A percentile compares a stretch with the other conserved stretches of the same genome.
These are phyloP conservation scores for Loxodonta africana DNA, from an alignment of 2,113 vertebrate genomes.

Conservation along the genomic window DNA sequence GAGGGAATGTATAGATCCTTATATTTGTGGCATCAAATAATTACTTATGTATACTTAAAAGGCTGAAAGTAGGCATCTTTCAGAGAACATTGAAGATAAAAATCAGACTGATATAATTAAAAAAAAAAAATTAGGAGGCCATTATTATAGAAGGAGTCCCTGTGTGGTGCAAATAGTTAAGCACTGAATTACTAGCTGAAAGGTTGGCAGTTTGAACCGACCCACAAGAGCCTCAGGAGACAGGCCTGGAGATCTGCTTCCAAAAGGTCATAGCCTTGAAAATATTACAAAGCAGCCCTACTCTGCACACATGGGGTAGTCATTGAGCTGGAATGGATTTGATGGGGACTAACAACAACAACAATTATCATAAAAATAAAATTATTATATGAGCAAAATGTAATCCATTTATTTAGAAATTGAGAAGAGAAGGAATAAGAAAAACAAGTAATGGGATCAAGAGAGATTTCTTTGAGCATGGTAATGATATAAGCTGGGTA, in stretches of 20 bases:
- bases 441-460: neutral
- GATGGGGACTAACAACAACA: too few relatives aligned
- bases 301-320: too few relatives aligned
- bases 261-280: too few relatives aligned
- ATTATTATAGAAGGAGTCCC: neutral
- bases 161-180: too few relatives aligned
- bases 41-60: neutral
- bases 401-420: conserved; percentile 1
- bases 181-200: too few relatives aligned
- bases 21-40: neutral
- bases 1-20: neutral
- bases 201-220: too few relatives aligned
- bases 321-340: too few relatives aligned
- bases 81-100: neutral
- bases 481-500: neutral
- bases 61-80: neutral
- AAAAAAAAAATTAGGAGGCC: neutral
- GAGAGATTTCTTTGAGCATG: neutral
- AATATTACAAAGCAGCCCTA: too few relatives aligned
- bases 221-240: too few relatives aligned
- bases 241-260: too few relatives aligned
- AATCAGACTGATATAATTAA: neutral
- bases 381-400: neutral
- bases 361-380: conserved; percentile 17
- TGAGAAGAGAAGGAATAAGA: neutral